Evolutionary conservation across 2,113 vertebrate species (phyloP).

Genomic region (Paracanthobrama guichenoti): DNA sequence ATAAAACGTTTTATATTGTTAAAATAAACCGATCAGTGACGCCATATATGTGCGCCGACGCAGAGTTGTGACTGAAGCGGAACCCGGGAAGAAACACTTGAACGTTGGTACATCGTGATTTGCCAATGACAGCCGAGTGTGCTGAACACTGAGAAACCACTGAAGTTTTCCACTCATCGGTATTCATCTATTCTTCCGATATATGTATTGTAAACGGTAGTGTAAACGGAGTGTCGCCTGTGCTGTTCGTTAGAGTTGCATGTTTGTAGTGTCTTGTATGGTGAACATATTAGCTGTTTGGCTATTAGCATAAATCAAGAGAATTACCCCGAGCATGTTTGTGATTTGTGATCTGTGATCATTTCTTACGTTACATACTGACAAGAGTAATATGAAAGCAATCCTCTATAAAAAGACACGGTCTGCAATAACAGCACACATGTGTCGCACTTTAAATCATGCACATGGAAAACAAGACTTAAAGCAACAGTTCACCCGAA

Average conservation of each 20-base stretch:
- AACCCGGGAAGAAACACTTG: constrained; percentile 52
- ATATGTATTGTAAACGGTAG: background rate
- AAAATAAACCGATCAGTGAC: constrained; percentile 36
- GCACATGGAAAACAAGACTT: background rate
- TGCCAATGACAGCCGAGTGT: background rate
- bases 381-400: background rate
- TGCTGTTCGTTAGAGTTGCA: background rate
- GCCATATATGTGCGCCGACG: constrained; percentile 57
- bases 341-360: background rate
- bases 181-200: background rate
- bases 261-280: constrained; percentile 3
- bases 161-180: constrained; percentile 6
- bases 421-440: background rate
- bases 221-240: background rate
- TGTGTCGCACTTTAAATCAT: background rate
- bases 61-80: constrained; percentile 60
- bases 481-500: background rate
- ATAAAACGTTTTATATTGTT: background rate
- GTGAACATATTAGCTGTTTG: background rate
- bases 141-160: background rate
- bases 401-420: background rate
- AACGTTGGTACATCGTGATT: constrained; percentile 70
- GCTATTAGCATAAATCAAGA: background rate
- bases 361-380: background rate
- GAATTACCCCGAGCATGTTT: background rate